Percentiles rank a stretch among this genome's conserved stretches.
phyloP scores from a whole-genome alignment of 2,113 vertebrate genomes.

The Thunnus thynnus region DNA sequence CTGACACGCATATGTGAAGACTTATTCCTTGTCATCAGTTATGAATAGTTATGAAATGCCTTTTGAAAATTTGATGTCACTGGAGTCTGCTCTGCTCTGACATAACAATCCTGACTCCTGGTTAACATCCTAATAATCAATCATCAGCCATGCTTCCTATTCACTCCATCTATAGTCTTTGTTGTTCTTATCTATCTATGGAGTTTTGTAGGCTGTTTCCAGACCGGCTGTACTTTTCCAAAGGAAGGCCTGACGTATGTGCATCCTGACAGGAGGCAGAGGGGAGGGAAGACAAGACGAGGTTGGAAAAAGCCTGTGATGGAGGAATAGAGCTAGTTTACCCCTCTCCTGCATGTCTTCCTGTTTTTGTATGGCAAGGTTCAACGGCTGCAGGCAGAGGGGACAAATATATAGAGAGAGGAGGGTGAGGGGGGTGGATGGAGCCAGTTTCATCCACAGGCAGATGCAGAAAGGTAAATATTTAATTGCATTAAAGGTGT shows the following conservation, averaged over 20 bases:
- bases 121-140: slow-evolving; percentile 9
- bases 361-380: slow-evolving; percentile 61
- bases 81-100: not conserved
- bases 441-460: slow-evolving; percentile 6
- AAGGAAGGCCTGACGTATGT: slow-evolving; percentile 73
- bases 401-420: not conserved
- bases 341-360: slow-evolving; percentile 55
- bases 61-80: slow-evolving; percentile 3
- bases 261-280: slow-evolving; percentile 76
- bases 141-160: slow-evolving; percentile 12
- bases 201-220: slow-evolving; percentile 55
- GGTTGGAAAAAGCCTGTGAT: slow-evolving; percentile 58
- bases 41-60: not conserved
- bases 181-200: slow-evolving; percentile 62
- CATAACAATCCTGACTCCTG: not conserved
- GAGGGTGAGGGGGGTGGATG: not conserved
- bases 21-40: not conserved
- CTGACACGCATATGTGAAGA: not conserved
- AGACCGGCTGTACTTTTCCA: slow-evolving; percentile 53
- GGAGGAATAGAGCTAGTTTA: slow-evolving; percentile 48
- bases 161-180: slow-evolving; percentile 29
- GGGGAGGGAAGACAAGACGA: not conserved
- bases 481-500: slow-evolving; percentile 45
- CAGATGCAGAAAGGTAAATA: slow-evolving; percentile 56
- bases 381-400: not conserved